Evolutionary conservation across 2,888 invertebrate species (phyloP).

Genomic region (Synanthedon tipuliformis): DNA sequence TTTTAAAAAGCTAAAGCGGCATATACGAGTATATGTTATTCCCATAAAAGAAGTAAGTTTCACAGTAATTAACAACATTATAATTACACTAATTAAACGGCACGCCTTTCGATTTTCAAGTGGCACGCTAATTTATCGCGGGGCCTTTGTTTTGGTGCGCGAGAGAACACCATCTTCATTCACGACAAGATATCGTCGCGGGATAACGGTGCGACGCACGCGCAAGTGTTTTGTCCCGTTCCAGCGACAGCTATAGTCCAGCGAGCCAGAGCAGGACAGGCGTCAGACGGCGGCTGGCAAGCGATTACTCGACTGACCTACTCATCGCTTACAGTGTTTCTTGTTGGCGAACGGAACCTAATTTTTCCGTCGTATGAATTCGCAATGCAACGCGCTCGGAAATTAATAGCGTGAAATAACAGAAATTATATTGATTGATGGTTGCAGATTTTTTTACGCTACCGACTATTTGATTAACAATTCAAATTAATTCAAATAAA

Average conservation of each 20-base stretch:
- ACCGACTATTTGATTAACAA: conserved; percentile 4
- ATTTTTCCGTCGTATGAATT: conserved; percentile 64
- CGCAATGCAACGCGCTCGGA: conserved; percentile 35
- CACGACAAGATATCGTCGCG: conserved; percentile 67
- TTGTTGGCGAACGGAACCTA: conserved; percentile 67
- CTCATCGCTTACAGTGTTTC: conserved; percentile 70
- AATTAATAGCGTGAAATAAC: conserved; percentile 45
- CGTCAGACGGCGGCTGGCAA: conserved; percentile 47
- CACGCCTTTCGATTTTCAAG: conserved; percentile 56
- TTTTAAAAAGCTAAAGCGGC: too few relatives aligned
- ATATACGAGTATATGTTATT: too few relatives aligned
- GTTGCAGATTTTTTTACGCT: conserved; percentile 17
- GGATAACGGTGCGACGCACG: conserved; percentile 66
- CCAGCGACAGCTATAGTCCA: conserved; percentile 7
- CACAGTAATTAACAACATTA: conserved; percentile 19
- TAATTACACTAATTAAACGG: conserved; percentile 39
- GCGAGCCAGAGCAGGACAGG: conserved; percentile 25
- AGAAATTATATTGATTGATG: conserved; percentile 34
- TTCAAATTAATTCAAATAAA: not conserved
- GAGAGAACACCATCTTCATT: conserved; percentile 70
- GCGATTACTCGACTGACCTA: conserved; percentile 70
- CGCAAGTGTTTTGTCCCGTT: conserved; percentile 27
- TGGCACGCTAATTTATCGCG: conserved; percentile 39
- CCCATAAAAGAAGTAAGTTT: conserved; percentile 8
- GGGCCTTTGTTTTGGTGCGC: conserved; percentile 64